Percentiles rank a stretch among this genome's conserved stretches.
These are phyloP conservation scores for Aythya baeri DNA, from an alignment of 2,113 vertebrate genomes.

Conservation along the genomic window DNA sequence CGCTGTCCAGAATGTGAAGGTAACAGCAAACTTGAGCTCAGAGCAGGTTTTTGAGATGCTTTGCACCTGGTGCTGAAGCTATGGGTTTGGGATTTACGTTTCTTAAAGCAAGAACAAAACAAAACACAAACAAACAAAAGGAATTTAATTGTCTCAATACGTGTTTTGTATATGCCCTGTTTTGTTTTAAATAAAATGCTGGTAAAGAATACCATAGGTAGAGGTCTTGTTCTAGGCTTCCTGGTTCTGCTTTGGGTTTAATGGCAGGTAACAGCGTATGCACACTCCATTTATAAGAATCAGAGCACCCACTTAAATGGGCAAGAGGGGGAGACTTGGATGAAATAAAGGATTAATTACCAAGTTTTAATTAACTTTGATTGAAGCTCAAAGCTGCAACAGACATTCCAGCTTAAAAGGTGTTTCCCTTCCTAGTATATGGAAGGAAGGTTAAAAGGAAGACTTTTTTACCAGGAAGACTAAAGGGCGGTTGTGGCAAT, in stretches of 20 bases:
- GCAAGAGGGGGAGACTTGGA: not conserved
- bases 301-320: not conserved
- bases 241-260: not conserved
- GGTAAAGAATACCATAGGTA: not conserved
- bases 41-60: not conserved
- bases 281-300: not conserved
- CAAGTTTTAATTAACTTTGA: not conserved
- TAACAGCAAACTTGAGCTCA: not conserved
- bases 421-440: not conserved
- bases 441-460: not conserved
- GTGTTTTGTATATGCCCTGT: not conserved
- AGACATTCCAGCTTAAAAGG: not conserved
- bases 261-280: rapidly evolving
- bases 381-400: not conserved
- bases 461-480: not conserved
- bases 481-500: not conserved
- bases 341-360: not conserved
- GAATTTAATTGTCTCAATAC: not conserved
- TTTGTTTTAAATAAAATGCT: conserved; percentile 9
- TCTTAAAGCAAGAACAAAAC: not conserved
- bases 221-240: not conserved
- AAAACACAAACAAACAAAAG: not conserved
- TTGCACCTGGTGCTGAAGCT: not conserved
- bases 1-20: not conserved
- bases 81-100: rapidly evolving